phyloP scores from a whole-genome alignment of 2,888 invertebrate genomes.

The Helobdella robusta region DNA sequence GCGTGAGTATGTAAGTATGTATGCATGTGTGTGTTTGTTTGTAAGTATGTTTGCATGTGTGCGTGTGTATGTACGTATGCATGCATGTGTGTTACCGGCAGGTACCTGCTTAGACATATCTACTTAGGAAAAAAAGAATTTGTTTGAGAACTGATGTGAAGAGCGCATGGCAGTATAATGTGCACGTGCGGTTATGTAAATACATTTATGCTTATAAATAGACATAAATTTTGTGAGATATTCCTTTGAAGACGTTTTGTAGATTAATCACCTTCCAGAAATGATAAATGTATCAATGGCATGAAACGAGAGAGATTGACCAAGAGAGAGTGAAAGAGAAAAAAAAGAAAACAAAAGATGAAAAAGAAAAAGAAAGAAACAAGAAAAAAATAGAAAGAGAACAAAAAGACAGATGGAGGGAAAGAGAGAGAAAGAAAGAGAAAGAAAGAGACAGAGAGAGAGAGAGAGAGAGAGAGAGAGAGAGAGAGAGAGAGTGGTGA shows the following conservation, averaged over 20 bases:
- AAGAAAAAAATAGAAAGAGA: neutral
- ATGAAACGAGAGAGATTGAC: neutral
- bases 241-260: neutral
- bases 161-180: neutral
- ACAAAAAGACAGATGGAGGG: neutral
- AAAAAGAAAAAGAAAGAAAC: neutral
- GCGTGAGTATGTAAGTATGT: too few species aligned
- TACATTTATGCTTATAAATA: neutral
- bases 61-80: too few species aligned
- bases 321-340: neutral
- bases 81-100: too few species aligned
- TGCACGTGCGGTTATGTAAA: neutral
- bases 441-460: neutral
- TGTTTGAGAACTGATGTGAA: neutral
- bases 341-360: neutral
- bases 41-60: too few species aligned
- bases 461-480: conserved; percentile 11
- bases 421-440: neutral
- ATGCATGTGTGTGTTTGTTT: too few species aligned
- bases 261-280: too few species aligned
- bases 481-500: neutral
- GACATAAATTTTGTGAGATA: neutral
- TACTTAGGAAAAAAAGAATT: too few species aligned
- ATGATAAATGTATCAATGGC: too few species aligned
- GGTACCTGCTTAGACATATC: too few species aligned